A percentile compares a stretch with the other conserved stretches of the same genome.
Conservation (phyloP, 2,797 vertebrate genomes). For the Coccyzus lansbergi region DNA sequence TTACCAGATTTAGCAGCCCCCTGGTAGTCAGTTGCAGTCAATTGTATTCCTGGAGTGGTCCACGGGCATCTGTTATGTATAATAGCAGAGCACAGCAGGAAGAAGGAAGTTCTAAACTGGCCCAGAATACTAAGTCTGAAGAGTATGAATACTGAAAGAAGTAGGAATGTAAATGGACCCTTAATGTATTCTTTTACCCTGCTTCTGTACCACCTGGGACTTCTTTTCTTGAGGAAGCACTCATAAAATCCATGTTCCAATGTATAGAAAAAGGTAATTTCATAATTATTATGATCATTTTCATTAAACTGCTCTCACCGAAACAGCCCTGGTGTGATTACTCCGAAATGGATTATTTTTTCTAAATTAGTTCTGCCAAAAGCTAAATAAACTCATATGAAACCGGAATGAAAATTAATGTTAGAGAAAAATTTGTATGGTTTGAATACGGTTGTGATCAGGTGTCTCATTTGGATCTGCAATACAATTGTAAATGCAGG, state of each 20-base stretch:
- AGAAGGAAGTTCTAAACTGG: neutral
- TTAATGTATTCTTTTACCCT: neutral
- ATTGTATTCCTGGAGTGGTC: neutral
- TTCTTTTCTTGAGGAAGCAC: neutral
- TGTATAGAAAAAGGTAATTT: conserved; percentile 31
- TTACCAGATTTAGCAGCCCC: neutral
- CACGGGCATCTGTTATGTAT: neutral
- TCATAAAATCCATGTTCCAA: conserved; percentile 8
- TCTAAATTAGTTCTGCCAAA: conserved; percentile 53
- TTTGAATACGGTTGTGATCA: neutral
- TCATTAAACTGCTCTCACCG: conserved; percentile 12
- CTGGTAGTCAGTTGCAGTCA: neutral
- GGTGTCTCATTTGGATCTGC: neutral
- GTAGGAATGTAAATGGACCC: neutral
- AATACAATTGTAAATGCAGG: neutral
- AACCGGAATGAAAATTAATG: neutral
- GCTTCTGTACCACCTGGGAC: neutral
- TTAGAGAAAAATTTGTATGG: neutral
- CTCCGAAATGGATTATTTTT: conserved; percentile 2
- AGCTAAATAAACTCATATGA: neutral
- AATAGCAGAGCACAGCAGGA: neutral
- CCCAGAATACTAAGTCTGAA: neutral
- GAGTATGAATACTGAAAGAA: neutral
- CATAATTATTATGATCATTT: neutral
- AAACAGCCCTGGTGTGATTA: neutral